These are phyloP conservation scores for Parambassis ranga DNA, from an alignment of 2,797 vertebrate genomes.

Conservation along the genomic window DNA sequence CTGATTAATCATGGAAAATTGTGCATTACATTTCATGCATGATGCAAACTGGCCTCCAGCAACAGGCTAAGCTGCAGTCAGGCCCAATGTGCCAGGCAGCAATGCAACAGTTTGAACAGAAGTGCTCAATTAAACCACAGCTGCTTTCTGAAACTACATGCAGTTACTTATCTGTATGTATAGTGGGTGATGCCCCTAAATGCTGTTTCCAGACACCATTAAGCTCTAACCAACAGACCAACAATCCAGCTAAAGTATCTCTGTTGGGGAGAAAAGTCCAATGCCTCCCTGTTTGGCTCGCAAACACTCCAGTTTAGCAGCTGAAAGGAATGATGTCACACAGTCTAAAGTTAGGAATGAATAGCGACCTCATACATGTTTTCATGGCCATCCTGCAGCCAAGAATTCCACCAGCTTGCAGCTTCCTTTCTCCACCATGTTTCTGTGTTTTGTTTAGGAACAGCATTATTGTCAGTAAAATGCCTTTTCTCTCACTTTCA, in stretches of 20 bases:
- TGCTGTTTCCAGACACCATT: slow-evolving; percentile 4
- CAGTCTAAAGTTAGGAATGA: slow-evolving; percentile 59
- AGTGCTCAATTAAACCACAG: too few species aligned
- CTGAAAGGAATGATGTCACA: slow-evolving; percentile 49
- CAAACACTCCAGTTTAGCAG: slow-evolving; percentile 6
- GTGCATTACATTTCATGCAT: too few species aligned
- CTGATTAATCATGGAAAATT: too few species aligned
- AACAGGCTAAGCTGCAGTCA: too few species aligned
- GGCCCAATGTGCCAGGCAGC: too few species aligned
- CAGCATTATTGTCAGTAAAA: background rate
- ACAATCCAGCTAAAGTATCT: slow-evolving; percentile 12
- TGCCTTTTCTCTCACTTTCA: slow-evolving; percentile 56
- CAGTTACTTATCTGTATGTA: too few species aligned
- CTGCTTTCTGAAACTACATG: too few species aligned
- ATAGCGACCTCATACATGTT: slow-evolving; percentile 45
- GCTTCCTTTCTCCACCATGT: slow-evolving; percentile 2
- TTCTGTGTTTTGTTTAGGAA: background rate
- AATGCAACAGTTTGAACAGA: too few species aligned
- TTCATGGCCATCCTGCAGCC: slow-evolving; percentile 18
- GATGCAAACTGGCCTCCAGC: too few species aligned
- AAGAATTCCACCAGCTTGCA: slow-evolving; percentile 18
- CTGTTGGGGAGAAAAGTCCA: slow-evolving; percentile 13
- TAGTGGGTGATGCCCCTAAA: too few species aligned
- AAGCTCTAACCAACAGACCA: background rate
- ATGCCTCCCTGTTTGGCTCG: slow-evolving; percentile 16